Conservation (phyloP, 2,888 invertebrate genomes). For the Drosophila parthenogenetica region DNA sequence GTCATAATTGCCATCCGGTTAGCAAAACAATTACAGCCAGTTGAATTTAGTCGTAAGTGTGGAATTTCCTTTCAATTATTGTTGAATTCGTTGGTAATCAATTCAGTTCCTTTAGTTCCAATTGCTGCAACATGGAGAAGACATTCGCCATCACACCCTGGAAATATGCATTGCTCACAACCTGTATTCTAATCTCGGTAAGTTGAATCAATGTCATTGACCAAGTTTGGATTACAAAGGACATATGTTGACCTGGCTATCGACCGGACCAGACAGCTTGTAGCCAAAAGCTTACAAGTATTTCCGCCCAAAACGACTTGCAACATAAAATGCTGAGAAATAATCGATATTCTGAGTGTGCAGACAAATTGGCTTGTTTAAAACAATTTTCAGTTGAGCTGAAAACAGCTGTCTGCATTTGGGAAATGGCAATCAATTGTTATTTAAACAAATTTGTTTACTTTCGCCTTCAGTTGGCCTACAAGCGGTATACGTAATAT, state of each 20-base stretch:
- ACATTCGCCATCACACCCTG: conserved; percentile 76
- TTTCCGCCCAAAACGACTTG: conserved; percentile 25
- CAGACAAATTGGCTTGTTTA: conserved; percentile 1
- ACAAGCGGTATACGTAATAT: conserved; percentile 41
- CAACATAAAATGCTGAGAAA: conserved; percentile 3
- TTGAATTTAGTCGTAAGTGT: conserved; percentile 44
- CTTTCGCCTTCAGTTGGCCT: conserved; percentile 31
- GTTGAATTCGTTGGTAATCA: not conserved
- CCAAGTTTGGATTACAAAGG: conserved; percentile 18
- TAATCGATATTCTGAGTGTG: conserved; percentile 41
- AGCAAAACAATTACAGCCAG: conserved; percentile 16
- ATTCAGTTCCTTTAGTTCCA: conserved; percentile 17
- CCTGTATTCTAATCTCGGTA: conserved; percentile 78
- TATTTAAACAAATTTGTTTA: conserved; percentile 40
- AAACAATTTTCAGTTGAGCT: not conserved
- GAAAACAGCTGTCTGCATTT: conserved; percentile 46
- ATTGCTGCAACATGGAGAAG: conserved; percentile 71
- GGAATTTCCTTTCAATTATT: conserved; percentile 1
- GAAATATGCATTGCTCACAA: conserved; percentile 79
- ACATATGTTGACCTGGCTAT: conserved; percentile 23
- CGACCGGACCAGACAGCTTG: conserved; percentile 23
- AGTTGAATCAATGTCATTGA: conserved; percentile 60
- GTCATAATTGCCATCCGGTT: conserved; percentile 2
- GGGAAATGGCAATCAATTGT: conserved; percentile 33
- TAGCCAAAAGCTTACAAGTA: conserved; percentile 29